Base-by-base conservation (phyloP, 2,888 invertebrate species). In the Dermolepida albohirtum region DNA sequence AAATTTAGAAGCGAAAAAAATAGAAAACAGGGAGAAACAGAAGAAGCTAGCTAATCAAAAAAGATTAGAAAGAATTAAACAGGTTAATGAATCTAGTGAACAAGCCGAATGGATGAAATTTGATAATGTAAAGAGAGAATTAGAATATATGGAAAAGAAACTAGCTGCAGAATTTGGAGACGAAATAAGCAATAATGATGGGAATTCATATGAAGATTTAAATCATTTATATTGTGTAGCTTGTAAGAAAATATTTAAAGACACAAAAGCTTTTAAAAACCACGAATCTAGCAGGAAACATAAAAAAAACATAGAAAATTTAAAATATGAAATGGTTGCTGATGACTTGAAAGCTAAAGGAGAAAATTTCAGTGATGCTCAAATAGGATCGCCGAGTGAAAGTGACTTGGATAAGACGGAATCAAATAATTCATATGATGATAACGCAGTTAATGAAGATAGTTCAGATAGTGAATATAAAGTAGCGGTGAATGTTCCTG, bases 231-330 rank as follows among this genome's bases (percentile, higher is more conserved):
- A 94, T 79, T 97, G 97, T 81, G 89, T 95, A 27, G 97, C 96
- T 10, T 99, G 98, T 80, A 95, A 95, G 81, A 98, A 97, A 84
- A 81, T 92, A 11, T 99, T 98, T 79, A 97, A 95, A 84, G 96
- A 94, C 74, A 87, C 90, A 1, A 96, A 94, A 79, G 92, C 97
- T 65, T 93, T 93, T 79, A 87, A 87, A 73, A 95, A 95, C 82
- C 95, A 95, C 78, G 93, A 96, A 79, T 91, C 91, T 66, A 97
- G 97, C 66, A 96, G 93, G 82, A 96, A 94, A 78, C 97, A 97
- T 78, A 92, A 90, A 74, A 95, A 96, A 71, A 95, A 94, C 84
- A 87, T 95, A 7, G 87, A 89, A 40, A 84, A 85, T 34, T 82
- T 89, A 67, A 86, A 87, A 71, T 79, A 86, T 68, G 82, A 83